Evolutionary conservation across 1,140 invertebrate genomes (phyloP), one percentile per base, ranked within the genome.

Genomic region (Belonocnema kinseyi): DNA sequence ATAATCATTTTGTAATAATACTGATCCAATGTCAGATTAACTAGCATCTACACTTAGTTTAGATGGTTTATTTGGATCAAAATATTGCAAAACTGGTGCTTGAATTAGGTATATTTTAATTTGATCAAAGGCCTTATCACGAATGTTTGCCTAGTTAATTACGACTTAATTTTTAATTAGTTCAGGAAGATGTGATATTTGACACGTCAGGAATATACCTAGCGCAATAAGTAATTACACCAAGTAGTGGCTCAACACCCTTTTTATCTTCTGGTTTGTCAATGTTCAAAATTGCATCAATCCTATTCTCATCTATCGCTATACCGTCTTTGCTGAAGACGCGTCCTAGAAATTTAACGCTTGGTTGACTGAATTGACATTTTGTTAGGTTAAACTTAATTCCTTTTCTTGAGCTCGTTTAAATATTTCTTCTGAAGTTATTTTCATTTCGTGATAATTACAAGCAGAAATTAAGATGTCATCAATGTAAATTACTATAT

Each of bases 1-100:
- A n/a, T 83, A 56, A 26, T 80, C 75, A 71, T 84, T 76, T 78
- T 87, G 85, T 16, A 78, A 50, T 19, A 85, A 75, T 17, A 79
- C 76, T 61, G 83, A 80, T n/a, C 85, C 82, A n/a, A 86, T 19
- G 7, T 80, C 83, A 12, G 50, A 56, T 11, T 46, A 51, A 40
- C 77, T 78, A 7, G 74, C 74, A 75, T 79, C 70, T 14, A 79
- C 77, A 46, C 77, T 79, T 1, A 79, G 12, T 7, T 17, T 19
- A 54, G 70, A 79, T 7, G 50, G 12, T 79, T 50, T n/a, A 54
- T 75, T 66, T 4, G 46, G 16, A 50, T 79, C 17, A 52, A 61
- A 75, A 73, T 50, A 79, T 46, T 75, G 70, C 14, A 75, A 54
- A 40, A 75, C 12, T 17, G 72, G 76, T n/a, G 72, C 40, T n/a